phyloP scores from a whole-genome alignment of 2,113 vertebrate genomes.

The Neomonachus schauinslandi region DNA sequence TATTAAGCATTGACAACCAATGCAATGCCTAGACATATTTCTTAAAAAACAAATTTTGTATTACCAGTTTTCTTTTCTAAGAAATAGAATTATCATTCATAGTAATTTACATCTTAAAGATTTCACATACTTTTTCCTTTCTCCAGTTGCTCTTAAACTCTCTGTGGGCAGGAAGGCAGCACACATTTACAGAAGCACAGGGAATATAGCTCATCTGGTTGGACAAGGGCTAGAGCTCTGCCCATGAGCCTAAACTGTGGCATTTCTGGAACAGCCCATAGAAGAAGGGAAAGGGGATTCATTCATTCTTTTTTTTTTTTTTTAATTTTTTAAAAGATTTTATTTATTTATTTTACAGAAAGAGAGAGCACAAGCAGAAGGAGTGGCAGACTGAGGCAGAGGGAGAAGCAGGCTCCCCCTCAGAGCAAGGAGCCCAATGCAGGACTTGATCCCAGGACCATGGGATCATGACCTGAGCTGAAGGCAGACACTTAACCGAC shows the following conservation, averaged over 20 bases:
- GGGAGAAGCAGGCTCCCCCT: too few relatives aligned
- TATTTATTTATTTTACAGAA: too few relatives aligned
- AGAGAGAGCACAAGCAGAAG: too few relatives aligned
- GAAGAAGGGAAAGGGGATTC: background rate
- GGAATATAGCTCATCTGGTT: background rate
- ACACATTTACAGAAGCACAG: too few relatives aligned
- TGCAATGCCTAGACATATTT: background rate
- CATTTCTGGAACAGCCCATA: background rate
- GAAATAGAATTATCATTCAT: background rate
- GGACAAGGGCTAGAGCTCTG: too few relatives aligned
- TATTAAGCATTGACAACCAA: background rate
- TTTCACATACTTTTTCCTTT: background rate
- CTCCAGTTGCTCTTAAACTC: background rate
- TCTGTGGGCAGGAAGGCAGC: background rate
- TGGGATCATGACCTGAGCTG: too few relatives aligned
- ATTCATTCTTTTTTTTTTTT: background rate
- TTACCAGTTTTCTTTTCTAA: background rate
- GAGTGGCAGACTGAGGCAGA: too few relatives aligned
- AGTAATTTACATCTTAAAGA: background rate
- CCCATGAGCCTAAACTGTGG: fast-evolving
- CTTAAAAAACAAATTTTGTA: background rate
- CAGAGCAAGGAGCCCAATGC: too few relatives aligned
- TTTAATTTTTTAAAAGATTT: too few relatives aligned
- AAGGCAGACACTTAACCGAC: too few relatives aligned
- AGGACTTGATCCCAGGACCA: too few relatives aligned